Base-by-base conservation (phyloP, 2,113 vertebrate genomes). In the Poeciliopsis prolifica region DNA sequence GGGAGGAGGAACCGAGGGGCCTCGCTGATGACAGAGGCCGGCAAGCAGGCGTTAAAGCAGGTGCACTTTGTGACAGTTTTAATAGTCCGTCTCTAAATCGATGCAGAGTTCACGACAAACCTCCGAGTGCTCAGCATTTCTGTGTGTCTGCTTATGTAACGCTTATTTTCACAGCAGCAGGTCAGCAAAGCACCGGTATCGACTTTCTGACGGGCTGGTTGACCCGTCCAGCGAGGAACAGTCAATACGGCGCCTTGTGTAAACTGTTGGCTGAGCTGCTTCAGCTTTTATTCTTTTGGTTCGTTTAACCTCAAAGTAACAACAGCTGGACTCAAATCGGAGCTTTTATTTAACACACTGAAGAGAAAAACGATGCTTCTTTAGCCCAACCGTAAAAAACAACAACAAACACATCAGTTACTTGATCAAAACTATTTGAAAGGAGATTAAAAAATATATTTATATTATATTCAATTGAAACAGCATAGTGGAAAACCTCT, bases 1-100 rank as follows among this genome's bases (percentile, higher is more conserved):
- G 74, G 85, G 84, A 67, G 58, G 51, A 10, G 51, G 51, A n/a
- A 24, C 22, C 19, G 51, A 24, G 62, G 5, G 78, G 68, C 35
- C 51, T 4, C 30, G 30, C n/a, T 42, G 65, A 72, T 30, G 67
- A 65, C 17, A 65, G 72, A 65, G 42, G 58, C 35, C 5, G 44
- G 44, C 17, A 19, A 48, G 19, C 44, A 28, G 42, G 70, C 2
- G 0, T 24, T 10, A 10, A 64, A 74, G 65, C 72, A 74, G 61
- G 72, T 80, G 72, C 61, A 67, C 42, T 61, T 51, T 40, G 30
- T 22, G 22, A 35, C 10, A 24, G 26, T 31, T 31, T 33, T 33
- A 19, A 64, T 22, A 54, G 51, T 8, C 51, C 7, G 42, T 44
- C 19, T 54, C 19, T 54, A 54, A 54, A 24, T 54, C 51, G 3